A percentile compares a stretch with the other conserved stretches of the same genome.
Conservation (phyloP, 2,888 invertebrate genomes). For the Deilephila elpenor region DNA sequence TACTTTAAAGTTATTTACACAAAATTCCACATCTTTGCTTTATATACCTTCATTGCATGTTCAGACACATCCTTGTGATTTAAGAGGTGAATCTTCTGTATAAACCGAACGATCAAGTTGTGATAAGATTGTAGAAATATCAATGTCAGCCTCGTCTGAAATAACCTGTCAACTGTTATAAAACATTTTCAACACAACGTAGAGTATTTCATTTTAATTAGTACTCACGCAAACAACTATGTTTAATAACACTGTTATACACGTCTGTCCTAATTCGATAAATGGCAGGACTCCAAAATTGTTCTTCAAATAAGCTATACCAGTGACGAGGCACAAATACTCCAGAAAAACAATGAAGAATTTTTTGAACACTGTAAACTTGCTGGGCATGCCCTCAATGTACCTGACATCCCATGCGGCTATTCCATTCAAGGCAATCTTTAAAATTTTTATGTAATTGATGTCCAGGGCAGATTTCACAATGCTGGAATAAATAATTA, state of each 20-base stretch:
- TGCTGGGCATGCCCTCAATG: neutral
- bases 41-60: conserved; percentile 41
- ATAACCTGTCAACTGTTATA: neutral
- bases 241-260: conserved; percentile 35
- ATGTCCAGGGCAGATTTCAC: neutral
- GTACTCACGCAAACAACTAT: conserved; percentile 35
- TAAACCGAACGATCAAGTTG: conserved; percentile 34
- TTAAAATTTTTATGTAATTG: conserved; percentile 19
- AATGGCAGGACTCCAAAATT: conserved; percentile 30
- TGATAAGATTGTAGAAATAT: conserved; percentile 35
- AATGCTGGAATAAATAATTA: neutral
- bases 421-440: neutral
- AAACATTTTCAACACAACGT: too few species aligned
- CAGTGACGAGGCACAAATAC: neutral
- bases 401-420: conserved; percentile 15
- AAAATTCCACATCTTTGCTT: too few species aligned
- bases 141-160: conserved; percentile 38
- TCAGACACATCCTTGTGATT: conserved; percentile 40
- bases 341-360: neutral
- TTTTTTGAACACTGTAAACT: conserved; percentile 9
- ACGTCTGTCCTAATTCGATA: conserved; percentile 38
- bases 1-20: too few species aligned
- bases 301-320: conserved; percentile 1
- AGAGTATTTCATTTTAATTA: too few species aligned
- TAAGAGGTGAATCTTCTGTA: conserved; percentile 40